Conservation (phyloP, 2,888 invertebrate genomes). For the Papilio elwesi region DNA sequence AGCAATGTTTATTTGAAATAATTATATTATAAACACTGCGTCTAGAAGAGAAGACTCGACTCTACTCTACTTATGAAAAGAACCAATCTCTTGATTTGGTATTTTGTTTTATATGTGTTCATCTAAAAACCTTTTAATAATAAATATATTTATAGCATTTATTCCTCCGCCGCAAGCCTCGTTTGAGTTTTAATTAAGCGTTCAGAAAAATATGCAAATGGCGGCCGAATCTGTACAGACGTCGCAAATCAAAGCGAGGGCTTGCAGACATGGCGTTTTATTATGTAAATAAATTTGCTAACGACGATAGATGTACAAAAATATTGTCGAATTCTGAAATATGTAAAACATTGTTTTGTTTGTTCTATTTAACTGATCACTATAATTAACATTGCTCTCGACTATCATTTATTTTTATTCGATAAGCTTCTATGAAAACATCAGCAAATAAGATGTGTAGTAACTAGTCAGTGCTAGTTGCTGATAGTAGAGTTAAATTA, state of each 20-base stretch:
- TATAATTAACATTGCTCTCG: no score
- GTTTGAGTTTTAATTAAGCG: constrained; percentile 63
- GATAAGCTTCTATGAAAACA: no score
- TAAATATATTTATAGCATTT: constrained; percentile 33
- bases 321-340: constrained; percentile 3
- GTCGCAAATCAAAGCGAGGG: constrained; percentile 77
- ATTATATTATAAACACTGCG: background rate
- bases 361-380: no score
- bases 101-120: background rate
- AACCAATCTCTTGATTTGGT: background rate
- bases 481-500: background rate
- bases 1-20: no score
- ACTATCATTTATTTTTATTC: no score
- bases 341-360: no score
- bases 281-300: constrained; percentile 82
- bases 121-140: background rate
- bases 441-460: no score
- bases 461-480: no score
- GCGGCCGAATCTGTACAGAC: constrained; percentile 71
- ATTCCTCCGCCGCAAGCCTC: constrained; percentile 40
- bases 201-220: constrained; percentile 73
- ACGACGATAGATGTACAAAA: constrained; percentile 51
- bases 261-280: constrained; percentile 69
- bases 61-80: no score
- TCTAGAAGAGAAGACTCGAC: background rate